phyloP scores from a whole-genome alignment of 2,888 invertebrate species.

The Amphipoea lucens region DNA sequence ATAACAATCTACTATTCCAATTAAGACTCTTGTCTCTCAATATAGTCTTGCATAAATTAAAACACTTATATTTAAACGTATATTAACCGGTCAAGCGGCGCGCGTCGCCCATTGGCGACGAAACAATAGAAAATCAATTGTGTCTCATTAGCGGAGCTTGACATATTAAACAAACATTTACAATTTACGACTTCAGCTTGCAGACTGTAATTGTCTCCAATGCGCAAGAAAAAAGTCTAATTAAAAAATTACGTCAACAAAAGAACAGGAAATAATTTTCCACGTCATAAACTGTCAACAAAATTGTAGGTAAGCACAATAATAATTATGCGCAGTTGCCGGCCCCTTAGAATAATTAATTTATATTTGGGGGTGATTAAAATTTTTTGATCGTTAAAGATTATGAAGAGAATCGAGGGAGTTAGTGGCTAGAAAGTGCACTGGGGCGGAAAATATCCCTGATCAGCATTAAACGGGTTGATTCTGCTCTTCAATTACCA shows the following conservation, averaged over 20 bases:
- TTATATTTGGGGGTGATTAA: constrained; percentile 27
- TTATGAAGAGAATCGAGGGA: constrained; percentile 43
- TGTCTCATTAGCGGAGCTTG: too few relatives aligned
- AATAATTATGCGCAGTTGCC: constrained; percentile 29
- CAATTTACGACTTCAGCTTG: background rate
- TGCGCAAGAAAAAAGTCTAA: constrained; percentile 3
- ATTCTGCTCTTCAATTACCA: constrained; percentile 72
- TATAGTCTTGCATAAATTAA: too few relatives aligned
- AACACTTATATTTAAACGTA: too few relatives aligned
- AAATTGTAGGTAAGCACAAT: constrained; percentile 25
- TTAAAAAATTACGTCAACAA: constrained; percentile 18
- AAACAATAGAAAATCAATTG: too few relatives aligned
- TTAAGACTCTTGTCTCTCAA: too few relatives aligned
- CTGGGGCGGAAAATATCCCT: constrained; percentile 67
- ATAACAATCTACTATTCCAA: too few relatives aligned
- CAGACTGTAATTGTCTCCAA: constrained; percentile 10
- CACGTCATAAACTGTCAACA: constrained; percentile 36
- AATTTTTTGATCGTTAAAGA: constrained; percentile 27
- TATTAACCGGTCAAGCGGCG: too few relatives aligned
- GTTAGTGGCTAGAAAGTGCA: constrained; percentile 69
- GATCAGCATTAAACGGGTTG: constrained; percentile 70
- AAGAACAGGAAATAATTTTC: constrained; percentile 10
- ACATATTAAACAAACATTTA: background rate
- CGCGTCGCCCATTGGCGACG: too few relatives aligned
- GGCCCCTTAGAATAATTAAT: constrained; percentile 7